Conservation (phyloP, 1,140 invertebrate genomes). For the Brachionus plicatilis region DNA sequence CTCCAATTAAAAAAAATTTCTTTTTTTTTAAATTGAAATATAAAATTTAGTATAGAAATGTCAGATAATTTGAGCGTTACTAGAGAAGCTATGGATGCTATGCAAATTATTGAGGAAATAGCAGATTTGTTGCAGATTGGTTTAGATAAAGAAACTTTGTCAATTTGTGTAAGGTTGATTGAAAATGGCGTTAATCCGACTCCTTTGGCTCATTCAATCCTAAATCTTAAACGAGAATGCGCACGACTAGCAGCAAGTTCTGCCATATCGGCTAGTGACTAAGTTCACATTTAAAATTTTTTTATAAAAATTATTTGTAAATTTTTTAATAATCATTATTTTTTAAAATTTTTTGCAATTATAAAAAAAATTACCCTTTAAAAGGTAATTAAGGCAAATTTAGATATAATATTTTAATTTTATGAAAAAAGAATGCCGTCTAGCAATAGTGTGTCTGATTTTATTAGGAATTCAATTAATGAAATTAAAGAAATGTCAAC, state of each 20-base stretch:
- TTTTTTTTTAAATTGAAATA: not conserved
- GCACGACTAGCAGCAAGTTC: not conserved
- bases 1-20: not conserved
- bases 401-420: not conserved
- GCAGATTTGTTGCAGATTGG: conserved; percentile 11
- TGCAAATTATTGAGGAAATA: conserved; percentile 33
- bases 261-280: not conserved
- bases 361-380: not conserved
- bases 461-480: not conserved
- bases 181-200: conserved; percentile 34
- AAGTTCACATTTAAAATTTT: not conserved
- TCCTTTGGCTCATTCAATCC: conserved; percentile 6
- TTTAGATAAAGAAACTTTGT: conserved; percentile 35
- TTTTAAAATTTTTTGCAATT: not conserved
- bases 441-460: conserved; percentile 1
- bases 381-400: not conserved
- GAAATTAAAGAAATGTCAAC: conserved; percentile 34
- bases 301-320: not conserved
- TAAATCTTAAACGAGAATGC: not conserved
- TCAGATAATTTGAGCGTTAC: not conserved
- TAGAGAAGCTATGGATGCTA: conserved; percentile 26
- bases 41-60: not conserved
- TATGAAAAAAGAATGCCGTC: not conserved
- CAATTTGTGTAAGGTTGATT: conserved; percentile 32
- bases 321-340: not conserved